Conservation (phyloP, 2,113 vertebrate genomes). For the Phalacrocorax brasilianus region DNA sequence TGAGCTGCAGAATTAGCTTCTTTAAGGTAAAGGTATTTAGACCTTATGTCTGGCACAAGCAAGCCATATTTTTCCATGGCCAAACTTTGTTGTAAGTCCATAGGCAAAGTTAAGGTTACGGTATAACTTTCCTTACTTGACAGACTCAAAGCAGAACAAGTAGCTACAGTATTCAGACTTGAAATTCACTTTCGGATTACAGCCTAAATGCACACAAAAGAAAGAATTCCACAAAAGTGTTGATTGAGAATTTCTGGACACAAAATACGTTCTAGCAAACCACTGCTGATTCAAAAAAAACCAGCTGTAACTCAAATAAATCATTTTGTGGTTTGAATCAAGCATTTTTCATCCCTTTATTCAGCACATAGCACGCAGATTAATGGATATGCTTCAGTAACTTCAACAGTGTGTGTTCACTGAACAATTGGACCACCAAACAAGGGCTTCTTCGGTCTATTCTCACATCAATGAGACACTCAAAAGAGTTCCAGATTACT, state of each 20-base stretch:
- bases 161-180: background rate
- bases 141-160: background rate
- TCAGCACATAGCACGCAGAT: conserved; percentile 15
- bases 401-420: background rate
- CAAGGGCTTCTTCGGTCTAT: conserved; percentile 26
- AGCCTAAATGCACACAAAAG: background rate
- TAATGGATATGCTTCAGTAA: conserved; percentile 43
- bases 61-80: background rate
- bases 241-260: conserved; percentile 28
- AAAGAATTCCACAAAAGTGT: background rate
- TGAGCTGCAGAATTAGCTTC: background rate
- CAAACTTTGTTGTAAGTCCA: background rate
- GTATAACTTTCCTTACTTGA: background rate
- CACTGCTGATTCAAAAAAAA: background rate
- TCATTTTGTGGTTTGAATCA: conserved; percentile 18
- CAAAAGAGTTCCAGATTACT: conserved; percentile 60
- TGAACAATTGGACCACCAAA: conserved; percentile 54
- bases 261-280: background rate
- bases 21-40: background rate
- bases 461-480: conserved; percentile 24
- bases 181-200: background rate
- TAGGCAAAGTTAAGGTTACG: background rate
- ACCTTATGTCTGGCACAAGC: background rate
- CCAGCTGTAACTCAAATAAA: conserved; percentile 8
- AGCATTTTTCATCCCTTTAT: conserved; percentile 40